Percentiles rank a stretch among this genome's conserved stretches.
phyloP scores from a whole-genome alignment of 2,888 invertebrate species.

The Tethea ocularis region DNA sequence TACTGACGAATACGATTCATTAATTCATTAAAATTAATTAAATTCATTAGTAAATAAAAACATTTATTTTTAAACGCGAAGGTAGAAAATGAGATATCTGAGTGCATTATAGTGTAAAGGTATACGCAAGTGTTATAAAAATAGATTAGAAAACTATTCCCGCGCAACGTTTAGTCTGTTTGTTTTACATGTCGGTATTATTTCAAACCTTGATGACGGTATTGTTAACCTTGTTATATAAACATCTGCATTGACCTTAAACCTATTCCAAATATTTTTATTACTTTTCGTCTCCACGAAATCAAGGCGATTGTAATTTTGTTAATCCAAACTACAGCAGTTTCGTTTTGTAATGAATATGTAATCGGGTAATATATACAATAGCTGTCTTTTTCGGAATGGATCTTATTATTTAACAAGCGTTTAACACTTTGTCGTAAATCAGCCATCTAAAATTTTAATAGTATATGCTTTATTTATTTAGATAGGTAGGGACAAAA shows the following conservation, averaged over 20 bases:
- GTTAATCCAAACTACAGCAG: not conserved
- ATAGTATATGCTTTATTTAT: too few species aligned
- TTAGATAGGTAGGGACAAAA: not conserved
- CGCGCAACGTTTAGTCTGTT: slow-evolving; percentile 43
- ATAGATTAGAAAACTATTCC: slow-evolving; percentile 55
- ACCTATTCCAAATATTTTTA: slow-evolving; percentile 49
- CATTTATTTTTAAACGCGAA: not conserved
- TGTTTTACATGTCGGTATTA: slow-evolving; percentile 62
- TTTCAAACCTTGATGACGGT: slow-evolving; percentile 78
- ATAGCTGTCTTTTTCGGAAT: too few species aligned
- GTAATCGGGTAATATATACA: too few species aligned
- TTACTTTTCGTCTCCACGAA: slow-evolving; percentile 36
- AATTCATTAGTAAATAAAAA: not conserved
- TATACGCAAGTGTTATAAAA: slow-evolving; percentile 24
- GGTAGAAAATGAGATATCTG: not conserved
- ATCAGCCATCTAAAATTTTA: too few species aligned
- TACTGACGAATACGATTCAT: not conserved
- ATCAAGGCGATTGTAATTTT: slow-evolving; percentile 16
- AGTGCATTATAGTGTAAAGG: not conserved
- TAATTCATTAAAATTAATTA: not conserved
- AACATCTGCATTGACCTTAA: slow-evolving; percentile 62
- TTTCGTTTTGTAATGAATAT: too few species aligned
- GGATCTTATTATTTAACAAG: too few species aligned
- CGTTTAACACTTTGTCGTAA: too few species aligned
- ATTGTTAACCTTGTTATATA: slow-evolving; percentile 75